phyloP scores from a whole-genome alignment of 2,113 vertebrate species.

The Scomber colias region DNA sequence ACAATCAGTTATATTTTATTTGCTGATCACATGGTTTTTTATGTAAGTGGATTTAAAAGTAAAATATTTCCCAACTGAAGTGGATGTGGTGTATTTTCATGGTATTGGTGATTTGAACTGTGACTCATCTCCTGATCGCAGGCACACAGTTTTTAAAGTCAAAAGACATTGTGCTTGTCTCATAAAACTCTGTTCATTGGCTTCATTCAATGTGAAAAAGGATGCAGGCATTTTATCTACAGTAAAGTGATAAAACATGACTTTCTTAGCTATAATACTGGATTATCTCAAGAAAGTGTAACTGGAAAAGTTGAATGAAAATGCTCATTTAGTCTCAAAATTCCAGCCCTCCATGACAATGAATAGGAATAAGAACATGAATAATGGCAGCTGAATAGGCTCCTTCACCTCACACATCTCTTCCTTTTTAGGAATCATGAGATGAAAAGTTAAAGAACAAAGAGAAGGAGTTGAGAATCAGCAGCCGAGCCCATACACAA shows the following conservation, averaged over 20 bases:
- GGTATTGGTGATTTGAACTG: constrained; percentile 5
- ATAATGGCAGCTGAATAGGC: constrained; percentile 56
- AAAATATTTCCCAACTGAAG: too few relatives aligned
- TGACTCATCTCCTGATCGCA: constrained; percentile 2
- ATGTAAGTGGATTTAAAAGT: too few relatives aligned
- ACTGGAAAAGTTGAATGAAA: not conserved
- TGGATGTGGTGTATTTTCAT: constrained; percentile 22
- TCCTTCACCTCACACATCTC: constrained; percentile 21
- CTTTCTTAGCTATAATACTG: not conserved
- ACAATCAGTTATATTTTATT: too few relatives aligned
- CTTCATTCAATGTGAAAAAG: not conserved
- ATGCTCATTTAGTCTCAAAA: not conserved
- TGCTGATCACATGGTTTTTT: too few relatives aligned
- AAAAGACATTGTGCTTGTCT: not conserved
- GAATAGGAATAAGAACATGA: constrained; percentile 40
- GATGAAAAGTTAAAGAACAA: constrained; percentile 60
- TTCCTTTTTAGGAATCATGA: constrained; percentile 37
- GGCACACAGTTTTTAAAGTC: not conserved
- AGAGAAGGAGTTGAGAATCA: constrained; percentile 44
- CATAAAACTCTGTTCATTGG: not conserved
- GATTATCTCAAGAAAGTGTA: not conserved
- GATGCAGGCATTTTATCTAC: not conserved
- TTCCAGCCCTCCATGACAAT: constrained; percentile 37
- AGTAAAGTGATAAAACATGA: not conserved
- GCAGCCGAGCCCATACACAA: constrained; percentile 23